These are phyloP conservation scores for Disparrhopalites patrizii DNA, from an alignment of 2,888 invertebrate species.

Conservation along the genomic window DNA sequence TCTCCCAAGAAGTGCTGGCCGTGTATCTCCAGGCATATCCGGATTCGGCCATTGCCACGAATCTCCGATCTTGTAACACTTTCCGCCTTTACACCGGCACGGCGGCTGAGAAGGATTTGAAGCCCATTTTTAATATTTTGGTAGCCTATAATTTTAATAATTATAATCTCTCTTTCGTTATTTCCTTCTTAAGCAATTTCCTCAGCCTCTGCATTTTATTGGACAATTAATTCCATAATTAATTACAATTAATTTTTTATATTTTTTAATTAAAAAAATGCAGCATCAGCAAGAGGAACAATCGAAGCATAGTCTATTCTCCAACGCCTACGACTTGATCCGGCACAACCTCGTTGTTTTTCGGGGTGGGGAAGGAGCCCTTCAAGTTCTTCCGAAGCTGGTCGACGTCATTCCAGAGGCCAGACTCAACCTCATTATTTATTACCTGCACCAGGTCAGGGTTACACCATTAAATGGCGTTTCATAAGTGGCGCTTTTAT, in stretches of 20 bases:
- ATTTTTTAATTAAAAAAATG: background rate
- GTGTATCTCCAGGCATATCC: slow-evolving; percentile 86
- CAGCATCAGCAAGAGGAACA: slow-evolving; percentile 48
- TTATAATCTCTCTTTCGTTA: background rate
- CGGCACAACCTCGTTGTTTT: slow-evolving; percentile 91
- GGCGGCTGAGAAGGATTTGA: slow-evolving; percentile 86
- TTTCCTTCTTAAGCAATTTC: background rate
- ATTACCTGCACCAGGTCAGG: slow-evolving; percentile 71
- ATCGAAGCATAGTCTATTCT: slow-evolving; percentile 49
- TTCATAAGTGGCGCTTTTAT: too few species aligned
- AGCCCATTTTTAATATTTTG: slow-evolving; percentile 61
- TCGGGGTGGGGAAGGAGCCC: slow-evolving; percentile 84
- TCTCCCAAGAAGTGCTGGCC: slow-evolving; percentile 93
- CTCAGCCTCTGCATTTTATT: background rate
- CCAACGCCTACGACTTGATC: slow-evolving; percentile 85
- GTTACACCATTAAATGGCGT: too few species aligned
- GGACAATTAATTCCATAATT: background rate
- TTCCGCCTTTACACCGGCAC: slow-evolving; percentile 87
- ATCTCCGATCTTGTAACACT: slow-evolving; percentile 82
- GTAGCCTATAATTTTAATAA: slow-evolving; percentile 8
- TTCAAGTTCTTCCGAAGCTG: slow-evolving; percentile 84
- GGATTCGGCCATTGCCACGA: slow-evolving; percentile 91
- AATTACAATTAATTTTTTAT: background rate
- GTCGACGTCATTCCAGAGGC: slow-evolving; percentile 97
- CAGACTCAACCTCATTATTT: slow-evolving; percentile 89